Evolutionary conservation across 2,797 vertebrate genomes (phyloP), one percentile per base, ranked within the genome.

Genomic region (Schizopygopsis pylzovi): DNA sequence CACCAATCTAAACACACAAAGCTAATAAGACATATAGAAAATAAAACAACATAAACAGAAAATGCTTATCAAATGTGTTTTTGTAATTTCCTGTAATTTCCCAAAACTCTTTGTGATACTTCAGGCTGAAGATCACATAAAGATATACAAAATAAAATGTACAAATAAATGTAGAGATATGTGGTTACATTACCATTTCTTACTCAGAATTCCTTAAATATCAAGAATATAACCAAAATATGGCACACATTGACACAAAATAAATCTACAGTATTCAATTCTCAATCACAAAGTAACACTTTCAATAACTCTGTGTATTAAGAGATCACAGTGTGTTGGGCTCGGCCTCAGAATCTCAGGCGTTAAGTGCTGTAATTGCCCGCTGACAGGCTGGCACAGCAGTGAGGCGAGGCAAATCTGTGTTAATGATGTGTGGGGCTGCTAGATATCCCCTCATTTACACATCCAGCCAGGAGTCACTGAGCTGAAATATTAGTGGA

Each of bases 391-490:
- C 86, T 89, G 88, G 87, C 86, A 81, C 86, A 79, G 86, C 84
- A 86, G 82, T 86, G 86, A 89, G 89, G 86, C 82, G 83, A 43
- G 72, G 85, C 81, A 88, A 89, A 90, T 90, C 83, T 89, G 88
- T 88, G 89, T 87, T 87, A 89, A 89, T 87, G 85, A 89, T 70
- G 85, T 86, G 85, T 65, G 63, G 70, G 85, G 85, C 80, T 63
- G 76, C 87, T 82, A 85, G 88, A 85, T 85, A 89, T 88, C 84
- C 87, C 81, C 80, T 86, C 87, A 89, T 89, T 89, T 90, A 85
- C 85, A 89, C 83, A 85, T 79, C 52, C 70, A 84, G 77, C 78
- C 90, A 84, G 88, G 76, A 91, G 83, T 89, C 87, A 88, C 25
- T 89, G 81, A 82, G 70, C 85, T 86, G 83, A 90, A 88, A 86